Conservation (phyloP, 2,797 vertebrate species). For the Pseudochaenichthys georgianus region DNA sequence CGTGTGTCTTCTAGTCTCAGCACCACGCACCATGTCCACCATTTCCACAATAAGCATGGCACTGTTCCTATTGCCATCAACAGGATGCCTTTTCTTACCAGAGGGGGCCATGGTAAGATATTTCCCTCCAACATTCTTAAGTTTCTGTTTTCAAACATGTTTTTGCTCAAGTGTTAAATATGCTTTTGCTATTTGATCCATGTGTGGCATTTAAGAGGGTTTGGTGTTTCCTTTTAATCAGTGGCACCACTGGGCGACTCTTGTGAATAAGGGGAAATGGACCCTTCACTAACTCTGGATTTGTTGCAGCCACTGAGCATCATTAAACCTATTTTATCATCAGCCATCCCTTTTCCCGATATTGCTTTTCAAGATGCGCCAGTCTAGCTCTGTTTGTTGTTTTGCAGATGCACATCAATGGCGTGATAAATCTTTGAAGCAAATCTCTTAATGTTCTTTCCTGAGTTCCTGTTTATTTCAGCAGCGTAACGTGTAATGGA, state of each 20-base stretch:
- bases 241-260: conserved; percentile 10
- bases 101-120: conserved; percentile 94
- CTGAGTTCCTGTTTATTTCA: conserved; percentile 45
- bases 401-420: conserved; percentile 41
- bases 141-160: conserved; percentile 16
- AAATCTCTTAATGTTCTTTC: conserved; percentile 48
- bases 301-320: conserved; percentile 61
- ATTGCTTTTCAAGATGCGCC: conserved; percentile 44
- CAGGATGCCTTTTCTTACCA: conserved; percentile 95
- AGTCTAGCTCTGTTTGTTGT: conserved; percentile 25
- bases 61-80: conserved; percentile 96
- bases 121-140: conserved; percentile 36
- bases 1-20: conserved; percentile 95
- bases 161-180: conserved; percentile 4
- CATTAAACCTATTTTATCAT: conserved; percentile 61
- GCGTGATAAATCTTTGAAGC: conserved; percentile 50
- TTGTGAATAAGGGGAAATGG: conserved; percentile 48
- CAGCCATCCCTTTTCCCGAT: conserved; percentile 39
- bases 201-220: conserved; percentile 1
- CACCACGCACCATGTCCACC: conserved; percentile 95
- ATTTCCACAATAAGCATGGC: conserved; percentile 97
- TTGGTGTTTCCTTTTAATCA: neutral
- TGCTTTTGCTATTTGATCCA: conserved; percentile 6
- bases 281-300: conserved; percentile 46
- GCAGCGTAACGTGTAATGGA: conserved; percentile 28